These are phyloP conservation scores for Scyliorhinus canicula DNA, from an alignment of 2,797 vertebrate species.

Conservation along the genomic window DNA sequence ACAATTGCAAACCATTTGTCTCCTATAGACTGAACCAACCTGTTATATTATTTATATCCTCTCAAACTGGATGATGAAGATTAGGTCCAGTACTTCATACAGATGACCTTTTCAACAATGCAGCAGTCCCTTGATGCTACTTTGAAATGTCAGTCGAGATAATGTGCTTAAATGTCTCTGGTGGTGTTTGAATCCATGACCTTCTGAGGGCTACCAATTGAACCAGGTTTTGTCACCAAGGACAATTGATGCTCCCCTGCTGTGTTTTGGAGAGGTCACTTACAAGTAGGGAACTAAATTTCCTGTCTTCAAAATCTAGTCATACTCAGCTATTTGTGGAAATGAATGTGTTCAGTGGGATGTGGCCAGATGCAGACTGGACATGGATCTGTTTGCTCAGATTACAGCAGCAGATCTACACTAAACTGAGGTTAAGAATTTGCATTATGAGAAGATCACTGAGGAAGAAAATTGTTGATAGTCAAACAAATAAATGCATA, in stretches of 20 bases:
- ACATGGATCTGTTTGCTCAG: background rate
- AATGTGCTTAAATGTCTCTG: background rate
- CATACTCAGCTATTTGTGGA: background rate
- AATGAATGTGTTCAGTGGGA: background rate
- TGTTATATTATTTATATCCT: background rate
- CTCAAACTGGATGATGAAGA: background rate
- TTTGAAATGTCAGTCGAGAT: background rate
- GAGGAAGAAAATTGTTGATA: background rate
- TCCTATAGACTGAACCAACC: too few relatives aligned
- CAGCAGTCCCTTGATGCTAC: background rate
- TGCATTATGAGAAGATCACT: background rate
- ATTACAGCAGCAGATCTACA: background rate
- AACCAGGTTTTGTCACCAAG: background rate
- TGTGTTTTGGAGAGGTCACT: too few relatives aligned
- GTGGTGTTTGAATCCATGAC: background rate
- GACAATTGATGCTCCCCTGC: background rate
- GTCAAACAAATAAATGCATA: background rate
- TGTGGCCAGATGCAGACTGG: background rate
- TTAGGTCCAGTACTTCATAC: background rate
- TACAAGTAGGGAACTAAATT: background rate
- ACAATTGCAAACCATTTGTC: too few relatives aligned
- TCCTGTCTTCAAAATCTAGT: background rate
- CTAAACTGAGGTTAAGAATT: background rate
- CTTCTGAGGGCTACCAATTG: background rate
- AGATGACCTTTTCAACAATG: background rate